Percentiles rank a stretch among this genome's conserved stretches.
These are phyloP conservation scores for Caenorhabditis imperialis DNA, from an alignment of 2,888 invertebrate genomes.

Conservation along the genomic window DNA sequence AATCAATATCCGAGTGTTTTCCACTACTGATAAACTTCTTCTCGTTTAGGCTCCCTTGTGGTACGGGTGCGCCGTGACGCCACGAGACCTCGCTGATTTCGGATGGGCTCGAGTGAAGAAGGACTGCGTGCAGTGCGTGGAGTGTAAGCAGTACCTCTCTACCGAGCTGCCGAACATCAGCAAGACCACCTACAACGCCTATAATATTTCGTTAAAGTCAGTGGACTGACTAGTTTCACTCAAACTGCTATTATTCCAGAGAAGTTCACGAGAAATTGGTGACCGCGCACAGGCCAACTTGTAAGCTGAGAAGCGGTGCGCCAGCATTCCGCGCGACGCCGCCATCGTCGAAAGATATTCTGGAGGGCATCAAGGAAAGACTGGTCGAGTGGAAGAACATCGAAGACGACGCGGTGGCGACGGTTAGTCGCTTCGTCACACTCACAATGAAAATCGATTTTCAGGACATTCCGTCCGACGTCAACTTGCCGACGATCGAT, in stretches of 20 bases:
- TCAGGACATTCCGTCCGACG: slow-evolving; percentile 37
- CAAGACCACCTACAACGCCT: slow-evolving; percentile 50
- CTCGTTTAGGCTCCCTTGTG: slow-evolving; percentile 41
- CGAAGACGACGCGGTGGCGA: slow-evolving; percentile 21
- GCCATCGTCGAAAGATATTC: slow-evolving; percentile 42
- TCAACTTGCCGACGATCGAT: slow-evolving; percentile 34
- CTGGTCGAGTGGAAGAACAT: slow-evolving; percentile 14
- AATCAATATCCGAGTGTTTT: too few species aligned
- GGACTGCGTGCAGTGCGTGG: slow-evolving; percentile 45
- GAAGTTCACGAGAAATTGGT: slow-evolving; percentile 47
- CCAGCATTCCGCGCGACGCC: slow-evolving; percentile 34
- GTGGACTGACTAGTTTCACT: neutral
- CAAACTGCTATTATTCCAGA: slow-evolving; percentile 14
- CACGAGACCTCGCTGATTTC: slow-evolving; percentile 58
- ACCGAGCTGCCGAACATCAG: slow-evolving; percentile 50
- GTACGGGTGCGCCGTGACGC: slow-evolving; percentile 49
- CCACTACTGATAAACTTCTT: neutral
- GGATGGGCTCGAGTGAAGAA: slow-evolving; percentile 57
- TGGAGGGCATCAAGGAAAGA: slow-evolving; percentile 40
- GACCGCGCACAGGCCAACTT: slow-evolving; percentile 46
- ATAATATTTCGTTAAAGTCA: slow-evolving; percentile 51
- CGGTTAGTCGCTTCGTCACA: slow-evolving; percentile 7
- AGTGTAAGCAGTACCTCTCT: slow-evolving; percentile 46
- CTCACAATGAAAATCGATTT: neutral
- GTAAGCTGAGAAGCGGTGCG: slow-evolving; percentile 37